A percentile compares a stretch with the other conserved stretches of the same genome.
phyloP scores from a whole-genome alignment of 2,113 vertebrate genomes.

The Pollimyrus isidori region DNA sequence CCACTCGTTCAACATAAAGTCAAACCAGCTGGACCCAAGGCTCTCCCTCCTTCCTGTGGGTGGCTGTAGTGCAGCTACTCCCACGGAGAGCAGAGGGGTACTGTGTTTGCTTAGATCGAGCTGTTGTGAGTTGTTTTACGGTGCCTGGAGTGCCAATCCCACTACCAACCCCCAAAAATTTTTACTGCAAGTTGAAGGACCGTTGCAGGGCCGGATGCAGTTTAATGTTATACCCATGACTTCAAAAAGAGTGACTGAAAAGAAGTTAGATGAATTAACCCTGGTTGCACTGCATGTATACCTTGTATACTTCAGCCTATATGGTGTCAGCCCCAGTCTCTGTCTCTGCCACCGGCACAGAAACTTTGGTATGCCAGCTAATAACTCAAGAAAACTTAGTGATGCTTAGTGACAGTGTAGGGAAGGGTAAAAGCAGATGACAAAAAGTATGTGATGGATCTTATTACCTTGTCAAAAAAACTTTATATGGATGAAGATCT shows the following conservation, averaged over 20 bases:
- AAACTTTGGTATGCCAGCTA: background rate
- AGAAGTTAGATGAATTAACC: background rate
- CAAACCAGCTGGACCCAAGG: too few species aligned
- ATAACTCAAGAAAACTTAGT: background rate
- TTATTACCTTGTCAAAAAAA: background rate
- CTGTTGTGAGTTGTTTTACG: too few species aligned
- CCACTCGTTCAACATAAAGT: too few species aligned
- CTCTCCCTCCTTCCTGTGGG: too few species aligned
- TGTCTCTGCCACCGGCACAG: background rate
- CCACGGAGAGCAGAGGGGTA: too few species aligned
- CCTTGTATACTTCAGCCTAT: background rate
- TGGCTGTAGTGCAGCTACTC: too few species aligned
- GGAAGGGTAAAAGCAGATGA: background rate
- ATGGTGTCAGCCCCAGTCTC: background rate
- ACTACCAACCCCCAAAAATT: too few species aligned
- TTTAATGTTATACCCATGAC: background rate
- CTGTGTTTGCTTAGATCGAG: too few species aligned
- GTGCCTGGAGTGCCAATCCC: too few species aligned
- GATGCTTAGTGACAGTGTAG: background rate
- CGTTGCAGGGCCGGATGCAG: too few species aligned
- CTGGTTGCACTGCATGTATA: background rate
- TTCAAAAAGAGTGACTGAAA: background rate
- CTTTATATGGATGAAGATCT: background rate
- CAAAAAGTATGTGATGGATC: background rate
- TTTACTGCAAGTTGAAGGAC: too few species aligned